A percentile compares a stretch with the other conserved stretches of the same genome.
Evolutionary conservation across 1,140 invertebrate genomes (phyloP).

Genomic region (Mactra quadrangularis): DNA sequence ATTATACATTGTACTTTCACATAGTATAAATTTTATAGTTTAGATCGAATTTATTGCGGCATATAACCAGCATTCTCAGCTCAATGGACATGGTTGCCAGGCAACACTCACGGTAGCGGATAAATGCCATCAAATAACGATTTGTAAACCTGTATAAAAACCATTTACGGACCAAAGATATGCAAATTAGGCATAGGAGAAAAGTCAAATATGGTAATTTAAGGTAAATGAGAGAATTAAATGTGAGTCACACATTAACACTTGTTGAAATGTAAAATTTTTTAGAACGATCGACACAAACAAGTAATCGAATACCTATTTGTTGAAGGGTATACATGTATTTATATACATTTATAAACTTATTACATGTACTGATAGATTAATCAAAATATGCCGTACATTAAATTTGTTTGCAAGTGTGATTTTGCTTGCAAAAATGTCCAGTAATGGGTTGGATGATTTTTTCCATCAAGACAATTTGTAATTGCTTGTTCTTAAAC

Average conservation of each 20-base stretch:
- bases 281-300: too few species aligned
- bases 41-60: constrained; percentile 38
- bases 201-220: constrained; percentile 24
- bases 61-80: constrained; percentile 27
- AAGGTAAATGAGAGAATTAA: neutral
- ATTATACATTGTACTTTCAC: neutral
- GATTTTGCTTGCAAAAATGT: too few species aligned
- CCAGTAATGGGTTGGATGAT: too few species aligned
- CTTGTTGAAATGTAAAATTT: too few species aligned
- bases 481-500: too few species aligned
- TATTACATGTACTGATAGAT: too few species aligned
- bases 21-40: constrained; percentile 7
- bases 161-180: constrained; percentile 34
- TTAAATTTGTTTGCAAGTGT: too few species aligned
- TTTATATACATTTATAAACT: too few species aligned
- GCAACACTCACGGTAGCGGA: constrained; percentile 22
- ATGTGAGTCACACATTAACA: constrained; percentile 14
- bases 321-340: too few species aligned
- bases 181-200: constrained; percentile 22
- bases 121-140: constrained; percentile 53
- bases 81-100: constrained; percentile 1
- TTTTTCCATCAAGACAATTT: too few species aligned
- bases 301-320: too few species aligned
- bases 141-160: constrained; percentile 41
- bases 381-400: too few species aligned